phyloP scores from a whole-genome alignment of 1,140 invertebrate genomes.

The Littorina saxatilis region DNA sequence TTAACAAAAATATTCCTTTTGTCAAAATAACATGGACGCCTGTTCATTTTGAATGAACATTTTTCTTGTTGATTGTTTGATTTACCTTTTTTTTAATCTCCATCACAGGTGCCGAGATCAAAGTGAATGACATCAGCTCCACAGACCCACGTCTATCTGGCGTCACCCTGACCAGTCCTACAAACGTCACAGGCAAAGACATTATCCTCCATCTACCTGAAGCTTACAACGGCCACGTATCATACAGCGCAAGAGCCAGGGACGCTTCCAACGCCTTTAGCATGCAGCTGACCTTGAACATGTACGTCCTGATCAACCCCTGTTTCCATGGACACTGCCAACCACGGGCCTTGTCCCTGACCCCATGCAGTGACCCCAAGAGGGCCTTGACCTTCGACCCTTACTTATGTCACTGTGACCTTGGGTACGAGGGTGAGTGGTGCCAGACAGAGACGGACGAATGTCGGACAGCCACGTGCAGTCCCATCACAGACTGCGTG shows the following conservation, averaged over 20 bases:
- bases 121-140: too few relatives aligned
- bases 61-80: too few relatives aligned
- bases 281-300: slow-evolving; percentile 27
- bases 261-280: slow-evolving; percentile 2
- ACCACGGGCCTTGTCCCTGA: neutral
- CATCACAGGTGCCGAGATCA: too few relatives aligned
- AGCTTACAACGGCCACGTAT: neutral
- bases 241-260: neutral
- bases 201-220: neutral
- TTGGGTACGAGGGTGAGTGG: slow-evolving; percentile 39
- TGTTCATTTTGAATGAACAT: too few relatives aligned
- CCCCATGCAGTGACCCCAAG: slow-evolving; percentile 24
- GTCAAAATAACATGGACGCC: too few relatives aligned
- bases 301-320: slow-evolving; percentile 35
- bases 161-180: neutral
- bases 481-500: slow-evolving; percentile 42
- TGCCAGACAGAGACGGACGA: slow-evolving; percentile 50
- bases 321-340: slow-evolving; percentile 44
- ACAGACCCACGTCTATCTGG: too few relatives aligned
- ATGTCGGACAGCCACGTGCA: slow-evolving; percentile 43
- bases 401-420: slow-evolving; percentile 40
- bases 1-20: too few relatives aligned
- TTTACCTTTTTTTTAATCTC: too few relatives aligned
- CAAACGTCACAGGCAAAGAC: neutral
- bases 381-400: slow-evolving; percentile 38